phyloP scores from a whole-genome alignment of 2,888 invertebrate genomes.

The Arctia plantaginis region DNA sequence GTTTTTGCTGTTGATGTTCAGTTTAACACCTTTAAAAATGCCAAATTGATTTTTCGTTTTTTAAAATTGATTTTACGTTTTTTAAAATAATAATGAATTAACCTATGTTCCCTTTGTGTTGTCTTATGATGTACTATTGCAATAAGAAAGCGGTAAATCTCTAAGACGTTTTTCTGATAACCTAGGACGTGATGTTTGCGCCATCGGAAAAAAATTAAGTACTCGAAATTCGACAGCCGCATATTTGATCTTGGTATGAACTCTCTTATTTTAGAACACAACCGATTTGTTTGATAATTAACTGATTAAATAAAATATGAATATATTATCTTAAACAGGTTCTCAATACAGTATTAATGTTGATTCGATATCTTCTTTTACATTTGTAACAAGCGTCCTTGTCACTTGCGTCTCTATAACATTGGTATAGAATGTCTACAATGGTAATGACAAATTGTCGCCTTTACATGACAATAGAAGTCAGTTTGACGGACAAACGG shows the following conservation, averaged over 20 bases:
- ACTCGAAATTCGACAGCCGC: neutral
- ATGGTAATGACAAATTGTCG: constrained; percentile 69
- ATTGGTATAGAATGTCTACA: constrained; percentile 60
- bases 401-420: constrained; percentile 55
- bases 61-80: neutral
- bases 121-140: neutral
- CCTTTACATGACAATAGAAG: constrained; percentile 75
- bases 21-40: neutral
- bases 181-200: neutral
- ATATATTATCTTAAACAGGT: neutral
- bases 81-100: constrained; percentile 1
- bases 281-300: neutral
- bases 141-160: neutral
- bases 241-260: neutral
- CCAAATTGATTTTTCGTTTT: neutral
- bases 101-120: neutral
- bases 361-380: constrained; percentile 38
- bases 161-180: neutral
- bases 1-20: too few species aligned
- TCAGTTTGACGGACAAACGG: constrained; percentile 65
- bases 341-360: constrained; percentile 18
- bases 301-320: neutral
- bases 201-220: neutral
- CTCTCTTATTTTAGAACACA: neutral
- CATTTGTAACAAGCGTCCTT: constrained; percentile 40